Base-by-base conservation (phyloP, 2,797 vertebrate genomes). In the Schizopygopsis malacanthus region DNA sequence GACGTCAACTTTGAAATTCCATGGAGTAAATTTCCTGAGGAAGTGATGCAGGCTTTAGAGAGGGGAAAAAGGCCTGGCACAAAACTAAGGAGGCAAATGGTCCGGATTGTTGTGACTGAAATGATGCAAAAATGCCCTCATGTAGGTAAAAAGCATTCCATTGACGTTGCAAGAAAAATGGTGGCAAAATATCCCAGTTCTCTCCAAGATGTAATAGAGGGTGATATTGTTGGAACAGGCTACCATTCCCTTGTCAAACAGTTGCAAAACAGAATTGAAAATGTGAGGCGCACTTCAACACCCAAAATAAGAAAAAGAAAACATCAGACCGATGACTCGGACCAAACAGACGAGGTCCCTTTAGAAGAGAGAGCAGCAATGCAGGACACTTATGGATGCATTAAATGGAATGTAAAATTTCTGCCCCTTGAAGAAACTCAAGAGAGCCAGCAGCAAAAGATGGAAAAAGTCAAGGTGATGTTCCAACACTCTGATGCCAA, bases 1-100 rank as follows among this genome's bases (percentile, higher is more conserved):
- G 75, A 56, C 1, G 83, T 87, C 28, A 54, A 18, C 47, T 89
- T 91, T 22, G 52, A 85, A 12, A 79, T 90, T 43, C 82, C 87
- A 76, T 89, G 87, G 78, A 2, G 3, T 1, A 90, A 83, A 3
- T 89, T 87, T 70, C 87, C 83, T 25, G 85, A 89, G 54, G 73
- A 2, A 52, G 39, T 89, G 43, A 85, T 87, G 16, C 69, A 86
- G 12, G 72, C n/a, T 83, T 84, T 90, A 3, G 72, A 87, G 22
- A 86, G 73, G 4, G 69, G 16, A 37, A 85, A 85, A 82, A 87
- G 75, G 54, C 80, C 86, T 72, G 76, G 22, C 0, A 72, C 87
- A 72, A 0, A 5, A 16, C 3, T 87, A 13, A 33, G 81, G 0
- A 33, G 72, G 81, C 61, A 90, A 56, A 89, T 88, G 37, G 37